Base-by-base conservation (phyloP, 1,140 invertebrate species). In the Meteorus sp. region DNA sequence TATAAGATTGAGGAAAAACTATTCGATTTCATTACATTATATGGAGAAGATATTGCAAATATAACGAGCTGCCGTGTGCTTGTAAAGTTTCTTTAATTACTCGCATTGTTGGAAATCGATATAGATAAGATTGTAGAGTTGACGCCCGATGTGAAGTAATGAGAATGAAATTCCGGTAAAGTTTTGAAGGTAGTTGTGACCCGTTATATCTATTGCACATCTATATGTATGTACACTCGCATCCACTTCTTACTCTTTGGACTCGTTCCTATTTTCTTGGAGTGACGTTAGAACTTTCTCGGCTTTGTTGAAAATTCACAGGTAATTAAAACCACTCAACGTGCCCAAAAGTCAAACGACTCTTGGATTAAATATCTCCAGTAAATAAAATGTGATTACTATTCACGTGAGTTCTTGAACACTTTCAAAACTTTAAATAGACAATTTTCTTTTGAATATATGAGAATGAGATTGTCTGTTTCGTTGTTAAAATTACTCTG, bases 281-380 rank as follows among this genome's bases (percentile, higher is more conserved):
- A 39, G 3, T 39, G 35, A 39, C 35, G 13, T 15, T 4, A 15
- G 15, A 39, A 39, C 35, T 39, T 39, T 39, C 35, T 39, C 15
- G 35, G 13, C 35, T 39, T 39, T 39, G 35, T 39, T 39, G 8
- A 39, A 39, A 13, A n/a, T 39, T 15, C 35, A 39, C 35, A 39
- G 35, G 35, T 39, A 39, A 39, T 39, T 39, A 39, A 39, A 39
- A 39, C 13, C 35, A 39, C 35, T 39, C 35, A 39, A 39, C 35
- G 8, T 39, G 13, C 15, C 35, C 11, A 39, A n/a, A 11, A 7
- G 13, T 39, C 13, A 15, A 39, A 39, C 13, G 35, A 39, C 35
- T 15, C 35, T 39, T 39, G 35, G 15, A 13, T n/a, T n/a, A n/a
- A n/a, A n/a, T n/a, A n/a, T n/a, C n/a, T n/a, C n/a, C n/a, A n/a